A percentile compares a stretch with the other conserved stretches of the same genome.
phyloP scores from a whole-genome alignment of 2,888 invertebrate species.

The Drosophila anceps region DNA sequence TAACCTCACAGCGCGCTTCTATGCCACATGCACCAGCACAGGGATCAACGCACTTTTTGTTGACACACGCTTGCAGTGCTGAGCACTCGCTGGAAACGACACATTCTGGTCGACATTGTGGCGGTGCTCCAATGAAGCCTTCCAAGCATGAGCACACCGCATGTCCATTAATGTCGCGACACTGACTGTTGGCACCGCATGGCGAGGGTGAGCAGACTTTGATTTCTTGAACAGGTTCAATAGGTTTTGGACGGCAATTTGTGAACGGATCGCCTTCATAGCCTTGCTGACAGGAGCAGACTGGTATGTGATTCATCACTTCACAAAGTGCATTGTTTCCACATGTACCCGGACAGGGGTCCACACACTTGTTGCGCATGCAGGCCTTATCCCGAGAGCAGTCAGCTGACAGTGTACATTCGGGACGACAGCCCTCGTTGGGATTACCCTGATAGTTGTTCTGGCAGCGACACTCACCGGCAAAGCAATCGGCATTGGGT shows the following conservation, averaged over 20 bases:
- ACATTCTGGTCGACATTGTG: constrained; percentile 94
- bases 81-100: constrained; percentile 92
- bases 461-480: constrained; percentile 93
- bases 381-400: constrained; percentile 92
- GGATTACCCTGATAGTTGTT: constrained; percentile 93
- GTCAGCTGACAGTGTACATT: constrained; percentile 93
- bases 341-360: constrained; percentile 91
- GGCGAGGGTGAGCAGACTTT: constrained; percentile 91
- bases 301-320: constrained; percentile 92
- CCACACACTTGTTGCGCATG: constrained; percentile 90
- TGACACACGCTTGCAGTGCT: constrained; percentile 93
- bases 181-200: constrained; percentile 91
- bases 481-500: constrained; percentile 92
- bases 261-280: constrained; percentile 92
- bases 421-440: constrained; percentile 90
- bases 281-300: constrained; percentile 91
- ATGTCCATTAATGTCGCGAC: constrained; percentile 89
- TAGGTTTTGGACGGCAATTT: constrained; percentile 88
- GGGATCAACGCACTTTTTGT: constrained; percentile 92
- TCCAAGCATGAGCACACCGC: constrained; percentile 93
- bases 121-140: constrained; percentile 91
- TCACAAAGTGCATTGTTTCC: constrained; percentile 92
- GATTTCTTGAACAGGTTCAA: constrained; percentile 86
- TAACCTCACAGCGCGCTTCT: constrained; percentile 91
- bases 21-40: constrained; percentile 93